Base-by-base conservation (phyloP, 2,113 vertebrate genomes). In the Catharus minimus region DNA sequence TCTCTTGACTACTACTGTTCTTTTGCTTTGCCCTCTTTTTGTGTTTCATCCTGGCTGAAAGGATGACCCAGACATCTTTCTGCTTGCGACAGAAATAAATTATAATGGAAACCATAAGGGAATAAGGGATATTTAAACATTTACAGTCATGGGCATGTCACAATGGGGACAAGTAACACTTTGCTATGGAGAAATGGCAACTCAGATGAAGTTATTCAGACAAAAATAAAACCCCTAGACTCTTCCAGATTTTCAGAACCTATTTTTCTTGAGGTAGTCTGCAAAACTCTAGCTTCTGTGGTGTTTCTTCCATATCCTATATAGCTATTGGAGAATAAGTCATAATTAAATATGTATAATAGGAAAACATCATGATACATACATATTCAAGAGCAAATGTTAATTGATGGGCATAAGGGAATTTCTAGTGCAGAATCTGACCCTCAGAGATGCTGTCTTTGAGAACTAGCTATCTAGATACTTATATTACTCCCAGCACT, bases 401-500 rank as follows among this genome's bases (percentile, higher is more conserved):
- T 96, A 96, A 96, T 95, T 95, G 95, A 90, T 90, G 94, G 93
- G 95, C 95, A 95, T 91, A 95, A 81, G 95, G 94, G 94, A 95
- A 95, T 95, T 95, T 93, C 86, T 93, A 95, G 90, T 90, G 80
- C 90, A 92, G 95, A 94, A 95, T 89, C 60, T 94, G 95, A 96
- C 95, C 95, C 95, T 93, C 86, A 95, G 95, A 96, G 95, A 93
- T 95, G 82, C 95, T 81, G 90, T 94, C 90, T 95, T 94, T 95
- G 88, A 95, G 94, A 95, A 95, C 90, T 53, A 95, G 93, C 90
- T 95, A 95, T 94, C 88, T 96, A 96, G 94, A 95, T 86, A 96
- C 93, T 95, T 89, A 90, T 95, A 95, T 96, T 96, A 96, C 95
- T 96, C 95, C 95, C 94, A 96, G 95, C 94, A 88, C 95, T 96